A percentile compares a stretch with the other conserved stretches of the same genome.
Conservation (phyloP, 2,113 vertebrate species). For the Chionodraco myersi region DNA sequence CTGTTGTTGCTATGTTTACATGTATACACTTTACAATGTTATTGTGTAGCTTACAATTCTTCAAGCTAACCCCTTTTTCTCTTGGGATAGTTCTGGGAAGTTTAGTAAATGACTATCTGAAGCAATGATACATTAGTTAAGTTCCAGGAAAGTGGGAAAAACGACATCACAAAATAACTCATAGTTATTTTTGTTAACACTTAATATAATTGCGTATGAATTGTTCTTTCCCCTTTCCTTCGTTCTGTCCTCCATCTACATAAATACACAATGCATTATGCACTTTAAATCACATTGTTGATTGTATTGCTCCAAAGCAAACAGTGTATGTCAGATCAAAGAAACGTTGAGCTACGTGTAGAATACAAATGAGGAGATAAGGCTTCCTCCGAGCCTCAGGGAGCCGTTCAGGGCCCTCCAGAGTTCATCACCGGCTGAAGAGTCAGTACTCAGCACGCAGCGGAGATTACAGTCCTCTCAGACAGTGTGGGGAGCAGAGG, state of each 20-base stretch:
- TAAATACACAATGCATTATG: not conserved
- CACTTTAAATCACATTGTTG: not conserved
- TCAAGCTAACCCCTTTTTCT: not conserved
- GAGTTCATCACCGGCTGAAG: conserved; percentile 15
- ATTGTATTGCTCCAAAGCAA: not conserved
- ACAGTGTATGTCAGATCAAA: not conserved
- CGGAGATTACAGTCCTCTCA: conserved; percentile 26
- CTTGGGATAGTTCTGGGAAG: not conserved
- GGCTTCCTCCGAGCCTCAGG: conserved; percentile 3
- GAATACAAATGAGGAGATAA: conserved; percentile 18
- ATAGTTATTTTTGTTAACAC: not conserved
- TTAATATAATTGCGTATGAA: not conserved
- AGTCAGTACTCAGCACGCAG: conserved; percentile 7
- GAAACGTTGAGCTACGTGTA: not conserved
- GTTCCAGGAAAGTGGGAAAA: not conserved
- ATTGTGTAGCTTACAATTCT: not conserved
- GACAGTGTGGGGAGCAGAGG: conserved; percentile 11
- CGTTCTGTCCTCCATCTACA: not conserved
- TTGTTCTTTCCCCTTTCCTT: not conserved
- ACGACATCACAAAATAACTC: too few relatives aligned
- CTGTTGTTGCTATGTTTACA: not conserved
- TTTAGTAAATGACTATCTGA: not conserved
- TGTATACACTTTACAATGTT: not conserved
- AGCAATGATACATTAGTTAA: not conserved
- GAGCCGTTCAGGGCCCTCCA: not conserved